Base-by-base conservation (phyloP, 2,888 invertebrate genomes). In the Dexiosoma caninum region DNA sequence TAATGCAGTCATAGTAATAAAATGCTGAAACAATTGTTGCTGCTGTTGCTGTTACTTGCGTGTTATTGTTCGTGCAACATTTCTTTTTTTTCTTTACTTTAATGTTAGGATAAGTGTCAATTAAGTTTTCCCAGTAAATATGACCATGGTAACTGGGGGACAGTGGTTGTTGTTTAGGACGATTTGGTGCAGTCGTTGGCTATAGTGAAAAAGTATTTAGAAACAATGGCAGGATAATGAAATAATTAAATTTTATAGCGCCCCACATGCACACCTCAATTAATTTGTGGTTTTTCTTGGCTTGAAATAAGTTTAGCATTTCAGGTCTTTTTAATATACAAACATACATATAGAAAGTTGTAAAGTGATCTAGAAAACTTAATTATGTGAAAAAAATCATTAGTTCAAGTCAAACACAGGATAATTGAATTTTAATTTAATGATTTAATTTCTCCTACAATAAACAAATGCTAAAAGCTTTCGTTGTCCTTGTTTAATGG, bases 101-200 rank as follows among this genome's bases (percentile, higher is more conserved):
- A 51, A 71, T 62, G 42, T 53, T 51, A 27, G 27, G 51, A 53
- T 51, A 71, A 51, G 40, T 42, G 60, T 21, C 49, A 71, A 71
- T 71, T 71, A 51, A 32, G 30, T 30, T 51, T 53, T 21, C 8
- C 35, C 35, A 23, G 42, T 21, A 57, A 19, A 37, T 7, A 8
- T 5, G 42, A 21, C 19, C 9, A 27, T 27, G 3, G 27, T 5
- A 3, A 27, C 6, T 3, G 46, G 21, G 14, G 16, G 12, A 5
- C 21, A 12, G 12, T 19, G 30, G 12, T 14, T 27, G n/a, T 1
- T 27, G 12, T 1, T 30, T 3, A n/a, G 21, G 35, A 19, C 19
- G 64, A 0, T 27, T 14, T 35, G 64, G 19, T 16, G 46, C 62
- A 64, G 27, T 27, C 40, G n/a, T 40, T 14, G 40, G 10, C 12